A percentile compares a stretch with the other conserved stretches of the same genome.
Conservation (phyloP, 2,888 invertebrate genomes). For the Conchocele bisecta region DNA sequence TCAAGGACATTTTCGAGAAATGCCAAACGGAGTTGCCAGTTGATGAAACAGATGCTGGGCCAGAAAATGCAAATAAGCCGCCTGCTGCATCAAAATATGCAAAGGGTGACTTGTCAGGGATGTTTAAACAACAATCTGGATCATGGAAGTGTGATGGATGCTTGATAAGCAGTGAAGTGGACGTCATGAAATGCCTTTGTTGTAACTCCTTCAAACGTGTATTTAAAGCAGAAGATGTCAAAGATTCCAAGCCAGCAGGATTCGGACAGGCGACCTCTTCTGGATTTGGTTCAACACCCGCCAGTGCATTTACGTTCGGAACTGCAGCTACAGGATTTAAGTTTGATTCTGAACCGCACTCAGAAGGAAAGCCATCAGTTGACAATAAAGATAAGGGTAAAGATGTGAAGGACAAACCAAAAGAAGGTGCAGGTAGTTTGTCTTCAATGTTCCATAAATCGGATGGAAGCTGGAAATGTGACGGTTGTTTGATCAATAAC, state of each 20-base stretch:
- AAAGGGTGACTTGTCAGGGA: constrained; percentile 67
- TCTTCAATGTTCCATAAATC: neutral
- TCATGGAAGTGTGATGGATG: constrained; percentile 89
- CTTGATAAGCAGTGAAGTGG: constrained; percentile 85
- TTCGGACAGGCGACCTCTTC: neutral
- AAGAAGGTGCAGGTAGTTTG: neutral
- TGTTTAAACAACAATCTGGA: constrained; percentile 85
- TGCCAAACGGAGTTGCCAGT: constrained; percentile 53
- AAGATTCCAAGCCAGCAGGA: constrained; percentile 19
- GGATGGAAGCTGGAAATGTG: constrained; percentile 87
- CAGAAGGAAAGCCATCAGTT: no score
- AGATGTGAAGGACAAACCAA: neutral
- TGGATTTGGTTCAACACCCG: constrained; percentile 20
- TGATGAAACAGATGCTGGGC: neutral
- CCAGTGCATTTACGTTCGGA: neutral
- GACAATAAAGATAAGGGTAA: neutral
- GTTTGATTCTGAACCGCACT: constrained; percentile 31
- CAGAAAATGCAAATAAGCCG: neutral
- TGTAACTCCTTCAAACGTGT: constrained; percentile 79
- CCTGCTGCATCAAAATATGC: neutral
- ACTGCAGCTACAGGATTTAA: constrained; percentile 28
- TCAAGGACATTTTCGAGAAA: constrained; percentile 87
- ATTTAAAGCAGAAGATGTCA: constrained; percentile 63
- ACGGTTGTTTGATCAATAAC: constrained; percentile 86
- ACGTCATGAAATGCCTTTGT: constrained; percentile 72